These are phyloP conservation scores for Lophotis ruficrista DNA, from an alignment of 2,113 vertebrate genomes.

Conservation along the genomic window DNA sequence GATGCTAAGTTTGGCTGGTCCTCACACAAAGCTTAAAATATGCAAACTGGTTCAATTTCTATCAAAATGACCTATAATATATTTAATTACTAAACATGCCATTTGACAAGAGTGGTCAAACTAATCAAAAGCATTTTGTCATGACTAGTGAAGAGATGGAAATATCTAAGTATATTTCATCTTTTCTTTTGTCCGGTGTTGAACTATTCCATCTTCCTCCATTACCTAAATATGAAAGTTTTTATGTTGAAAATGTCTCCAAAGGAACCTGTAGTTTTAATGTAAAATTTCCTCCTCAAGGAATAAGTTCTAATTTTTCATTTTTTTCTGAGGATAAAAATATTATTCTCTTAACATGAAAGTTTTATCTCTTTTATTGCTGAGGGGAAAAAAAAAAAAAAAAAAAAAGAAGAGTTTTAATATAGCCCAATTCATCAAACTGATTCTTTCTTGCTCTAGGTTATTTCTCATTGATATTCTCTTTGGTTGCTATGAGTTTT, in stretches of 20 bases:
- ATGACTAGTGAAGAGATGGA: slow-evolving; percentile 13
- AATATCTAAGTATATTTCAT: neutral
- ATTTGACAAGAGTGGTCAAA: slow-evolving; percentile 34
- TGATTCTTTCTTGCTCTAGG: slow-evolving; percentile 59
- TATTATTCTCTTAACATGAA: slow-evolving; percentile 62
- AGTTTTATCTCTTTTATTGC: slow-evolving; percentile 56
- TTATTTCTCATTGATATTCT: slow-evolving; percentile 71
- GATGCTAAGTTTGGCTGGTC: slow-evolving; percentile 6
- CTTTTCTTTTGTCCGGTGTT: neutral
- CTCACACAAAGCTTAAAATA: slow-evolving; percentile 32
- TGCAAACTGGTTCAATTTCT: slow-evolving; percentile 40
- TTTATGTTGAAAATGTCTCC: slow-evolving; percentile 48
- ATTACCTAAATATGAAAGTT: neutral
- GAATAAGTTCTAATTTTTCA: slow-evolving; percentile 58
- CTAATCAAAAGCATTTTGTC: slow-evolving; percentile 10
- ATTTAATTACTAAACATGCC: slow-evolving; percentile 40
- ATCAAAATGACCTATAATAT: neutral
- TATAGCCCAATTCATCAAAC: slow-evolving; percentile 67
- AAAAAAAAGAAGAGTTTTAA: slow-evolving; percentile 35
- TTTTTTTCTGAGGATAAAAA: slow-evolving; percentile 68
- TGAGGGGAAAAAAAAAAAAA: neutral
- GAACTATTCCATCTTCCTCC: slow-evolving; percentile 21
- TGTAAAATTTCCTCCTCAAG: slow-evolving; percentile 61
- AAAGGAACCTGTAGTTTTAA: slow-evolving; percentile 58
- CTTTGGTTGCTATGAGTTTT: slow-evolving; percentile 59